Evolutionary conservation across 2,888 invertebrate species (phyloP).

Genomic region (Girardia tigrina): DNA sequence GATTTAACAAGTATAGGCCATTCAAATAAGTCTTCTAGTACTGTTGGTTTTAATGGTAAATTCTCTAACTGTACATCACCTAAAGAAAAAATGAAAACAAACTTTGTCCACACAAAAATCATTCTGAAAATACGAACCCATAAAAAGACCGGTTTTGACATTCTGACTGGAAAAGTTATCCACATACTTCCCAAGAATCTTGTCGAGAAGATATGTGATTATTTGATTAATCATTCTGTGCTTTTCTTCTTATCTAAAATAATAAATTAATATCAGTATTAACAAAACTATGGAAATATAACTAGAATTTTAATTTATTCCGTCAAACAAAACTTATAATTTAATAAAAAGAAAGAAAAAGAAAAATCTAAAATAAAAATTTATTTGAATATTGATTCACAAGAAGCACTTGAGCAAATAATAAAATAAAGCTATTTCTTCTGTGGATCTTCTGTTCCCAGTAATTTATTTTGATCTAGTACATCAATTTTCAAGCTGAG

Average conservation of each 20-base stretch:
- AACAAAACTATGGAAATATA: too few relatives aligned
- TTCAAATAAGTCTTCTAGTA: slow-evolving; percentile 68
- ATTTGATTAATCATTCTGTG: neutral
- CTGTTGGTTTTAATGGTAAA: slow-evolving; percentile 82
- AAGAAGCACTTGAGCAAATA: too few relatives aligned
- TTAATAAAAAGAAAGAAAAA: neutral
- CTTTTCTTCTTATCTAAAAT: too few relatives aligned
- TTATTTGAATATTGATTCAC: neutral
- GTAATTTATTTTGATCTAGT: neutral
- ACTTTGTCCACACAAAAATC: too few relatives aligned
- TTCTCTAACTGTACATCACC: slow-evolving; percentile 95
- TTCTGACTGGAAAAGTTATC: slow-evolving; percentile 94
- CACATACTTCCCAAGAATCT: slow-evolving; percentile 91
- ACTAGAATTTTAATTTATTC: neutral
- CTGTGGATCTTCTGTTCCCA: neutral
- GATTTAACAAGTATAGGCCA: slow-evolving; percentile 66
- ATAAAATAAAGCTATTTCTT: neutral
- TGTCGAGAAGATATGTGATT: slow-evolving; percentile 75
- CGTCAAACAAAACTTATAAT: neutral
- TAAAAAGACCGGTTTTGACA: slow-evolving; percentile 80
- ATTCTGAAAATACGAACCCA: too few relatives aligned
- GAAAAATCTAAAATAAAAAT: neutral
- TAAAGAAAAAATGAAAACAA: too few relatives aligned
- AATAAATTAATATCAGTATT: too few relatives aligned
- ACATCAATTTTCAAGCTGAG: neutral